Evolutionary conservation across 2,888 invertebrate species (phyloP).

Genomic region (Tanypteryx hageni): DNA sequence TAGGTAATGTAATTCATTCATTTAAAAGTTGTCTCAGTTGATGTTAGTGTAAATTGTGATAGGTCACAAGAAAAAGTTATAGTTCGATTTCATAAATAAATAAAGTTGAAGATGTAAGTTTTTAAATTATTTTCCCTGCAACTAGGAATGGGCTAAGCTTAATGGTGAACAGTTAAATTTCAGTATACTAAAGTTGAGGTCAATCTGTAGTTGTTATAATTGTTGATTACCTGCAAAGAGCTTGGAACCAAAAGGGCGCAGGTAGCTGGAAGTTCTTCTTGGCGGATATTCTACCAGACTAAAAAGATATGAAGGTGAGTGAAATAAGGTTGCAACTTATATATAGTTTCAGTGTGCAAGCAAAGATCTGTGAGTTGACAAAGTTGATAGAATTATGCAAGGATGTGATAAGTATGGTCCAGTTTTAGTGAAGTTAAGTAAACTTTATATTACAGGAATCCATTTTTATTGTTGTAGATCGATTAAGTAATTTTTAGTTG

Average conservation of each 20-base stretch:
- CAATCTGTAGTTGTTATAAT: background rate
- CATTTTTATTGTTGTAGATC: background rate
- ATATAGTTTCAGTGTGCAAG: conserved; percentile 48
- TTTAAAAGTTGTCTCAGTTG: too few species aligned
- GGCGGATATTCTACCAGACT: background rate
- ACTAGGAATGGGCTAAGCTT: too few species aligned
- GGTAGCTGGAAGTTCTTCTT: conserved; percentile 32
- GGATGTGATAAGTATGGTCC: background rate
- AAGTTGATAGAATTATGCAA: background rate
- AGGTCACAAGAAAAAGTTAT: too few species aligned
- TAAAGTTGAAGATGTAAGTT: background rate
- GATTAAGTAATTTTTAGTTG: background rate
- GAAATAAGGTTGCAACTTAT: conserved; percentile 1
- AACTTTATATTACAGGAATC: background rate
- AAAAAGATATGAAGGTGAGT: conserved; percentile 49
- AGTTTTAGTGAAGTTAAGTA: background rate
- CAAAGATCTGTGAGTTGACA: background rate
- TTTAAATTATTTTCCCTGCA: too few species aligned
- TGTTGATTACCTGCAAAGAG: background rate
- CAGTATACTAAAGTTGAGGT: too few species aligned
- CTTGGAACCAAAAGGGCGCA: conserved; percentile 37
- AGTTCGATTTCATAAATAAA: background rate
- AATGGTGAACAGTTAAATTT: too few species aligned
- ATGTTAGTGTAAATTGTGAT: too few species aligned
- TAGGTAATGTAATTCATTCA: too few species aligned